Base-by-base conservation (phyloP, 2,797 vertebrate species). In the Arrhamphus sclerolepis region DNA sequence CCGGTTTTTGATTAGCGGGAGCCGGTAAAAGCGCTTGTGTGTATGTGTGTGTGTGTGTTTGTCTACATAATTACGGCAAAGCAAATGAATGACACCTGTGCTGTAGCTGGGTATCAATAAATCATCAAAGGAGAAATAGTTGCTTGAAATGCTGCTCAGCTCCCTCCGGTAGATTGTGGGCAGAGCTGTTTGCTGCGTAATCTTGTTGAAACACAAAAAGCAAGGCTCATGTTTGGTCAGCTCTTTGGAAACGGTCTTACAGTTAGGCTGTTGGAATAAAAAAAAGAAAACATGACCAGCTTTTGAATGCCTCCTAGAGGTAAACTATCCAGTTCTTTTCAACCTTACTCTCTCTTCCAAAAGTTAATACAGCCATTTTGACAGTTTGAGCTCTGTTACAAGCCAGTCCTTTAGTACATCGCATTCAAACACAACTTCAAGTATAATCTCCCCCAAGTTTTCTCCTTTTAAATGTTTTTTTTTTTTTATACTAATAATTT, bases 1-100 rank as follows among this genome's bases (percentile, higher is more conserved):
- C 58, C 71, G 69, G 54, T 71, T 75, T 79, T 82, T 75, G 80
- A 88, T 78, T 70, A 77, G 54, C 13, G 26, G 60, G 65, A 71
- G 46, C 31, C 10, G 9, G 31, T 34, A 34, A 9, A 34, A 10
- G 31, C 13, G 31, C 10, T 9, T 34, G 9, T 34, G 31, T 34
- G 9, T 10, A 10, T 34, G 31, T 17, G 31, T 54, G 34, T 47
- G 39, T 42, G 47, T 49, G 29, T 58, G 38, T 69, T 19, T 63
- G 51, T 62, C 20, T 60, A 66, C 52, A 77, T 76, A 66, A 75
- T 81, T 62, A 59, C 73, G 46, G 62, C 34, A 82, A 75, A 57
- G 47, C 62, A 46, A 49, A 43, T 1, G 47, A 46, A 29, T 18
- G 46, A 31, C 29, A 76, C 64, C 62, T 79, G 66, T 60, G 63